Base-by-base conservation (phyloP, 2,797 vertebrate genomes). In the Glossophaga mutica region DNA sequence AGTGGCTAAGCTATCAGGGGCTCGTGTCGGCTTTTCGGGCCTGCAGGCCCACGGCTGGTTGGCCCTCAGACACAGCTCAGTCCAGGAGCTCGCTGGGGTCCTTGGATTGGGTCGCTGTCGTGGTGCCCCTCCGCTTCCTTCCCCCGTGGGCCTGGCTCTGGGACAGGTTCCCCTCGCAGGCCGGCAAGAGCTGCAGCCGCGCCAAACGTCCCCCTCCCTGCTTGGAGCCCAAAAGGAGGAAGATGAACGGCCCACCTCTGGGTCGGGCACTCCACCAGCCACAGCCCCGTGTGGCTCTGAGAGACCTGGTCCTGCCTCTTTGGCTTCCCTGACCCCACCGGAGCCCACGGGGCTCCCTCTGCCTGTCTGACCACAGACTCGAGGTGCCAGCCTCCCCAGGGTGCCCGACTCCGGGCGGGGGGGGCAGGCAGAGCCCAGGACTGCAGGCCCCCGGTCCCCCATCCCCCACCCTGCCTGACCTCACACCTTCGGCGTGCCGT, bases 11-110 rank as follows among this genome's bases (percentile, higher is more conserved):
- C 12, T 29, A 37, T 37, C 65, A 65, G 21, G 59, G 44, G 5
- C 19, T 26, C 2, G 1, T 24, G 42, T 77, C 73, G 42, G 16
- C 22, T 55, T 48, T 77, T 81, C 37, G 9, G 22, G 34, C 29
- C 15, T 4, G 65, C 15, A 77, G 57, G 48, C 81, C 87, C 9
- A 12, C 0, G 1, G 22, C 67, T 15, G 5, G 18, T 34, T 21
- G n/a, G 42, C 48, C 81, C 34, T 73, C 90, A 92, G 88, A 42
- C 44, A 44, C 52, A 76, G 95, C 70, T 90, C 37, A 70, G 93
- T 76, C 87, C 90, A 55, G 84, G 71, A 87, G 52, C 85, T 42
- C 6, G 12, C 18, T 19, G 8, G 34, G 68, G 12, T 82, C 52
- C 10, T 71, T 19, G 8, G 73, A 9, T 8, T 34, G 2, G 1